Evolutionary conservation across 2,888 invertebrate species (phyloP).

Genomic region (Pedicia rivosa): DNA sequence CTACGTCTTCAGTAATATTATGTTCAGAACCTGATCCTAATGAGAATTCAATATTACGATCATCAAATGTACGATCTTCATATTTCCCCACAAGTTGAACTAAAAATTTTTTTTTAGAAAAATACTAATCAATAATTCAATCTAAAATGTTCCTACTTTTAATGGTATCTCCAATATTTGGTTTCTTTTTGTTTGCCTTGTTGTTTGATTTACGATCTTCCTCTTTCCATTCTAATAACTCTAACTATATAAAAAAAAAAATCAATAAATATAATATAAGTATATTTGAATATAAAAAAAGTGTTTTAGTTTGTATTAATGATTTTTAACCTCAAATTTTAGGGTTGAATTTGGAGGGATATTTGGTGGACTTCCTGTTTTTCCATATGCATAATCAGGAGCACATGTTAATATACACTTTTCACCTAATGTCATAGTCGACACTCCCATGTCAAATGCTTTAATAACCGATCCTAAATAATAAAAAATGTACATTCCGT

Average conservation of each 20-base stretch:
- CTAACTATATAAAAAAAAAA: constrained; percentile 40
- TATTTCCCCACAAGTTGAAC: constrained; percentile 21
- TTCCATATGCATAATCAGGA: constrained; percentile 84
- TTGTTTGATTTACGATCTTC: constrained; percentile 77
- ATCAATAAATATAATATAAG: background rate
- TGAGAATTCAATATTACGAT: constrained; percentile 62
- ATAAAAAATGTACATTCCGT: background rate
- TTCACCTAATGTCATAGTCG: constrained; percentile 87
- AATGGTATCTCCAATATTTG: constrained; percentile 70
- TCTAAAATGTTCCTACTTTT: no score
- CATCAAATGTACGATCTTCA: constrained; percentile 36
- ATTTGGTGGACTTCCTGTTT: constrained; percentile 63
- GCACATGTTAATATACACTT: constrained; percentile 67
- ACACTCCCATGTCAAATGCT: constrained; percentile 89
- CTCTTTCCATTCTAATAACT: constrained; percentile 72
- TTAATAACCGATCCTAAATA: constrained; percentile 62
- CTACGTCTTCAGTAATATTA: constrained; percentile 66
- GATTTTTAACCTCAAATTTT: constrained; percentile 58
- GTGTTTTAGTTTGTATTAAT: background rate
- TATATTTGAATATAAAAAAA: constrained; percentile 4
- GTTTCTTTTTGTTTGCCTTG: constrained; percentile 41
- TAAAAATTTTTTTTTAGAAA: no score
- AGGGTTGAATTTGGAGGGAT: constrained; percentile 81
- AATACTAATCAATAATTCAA: no score
- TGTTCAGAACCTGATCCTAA: constrained; percentile 72